Evolutionary conservation across 2,888 invertebrate species (phyloP).

Genomic region (Nebria salina): DNA sequence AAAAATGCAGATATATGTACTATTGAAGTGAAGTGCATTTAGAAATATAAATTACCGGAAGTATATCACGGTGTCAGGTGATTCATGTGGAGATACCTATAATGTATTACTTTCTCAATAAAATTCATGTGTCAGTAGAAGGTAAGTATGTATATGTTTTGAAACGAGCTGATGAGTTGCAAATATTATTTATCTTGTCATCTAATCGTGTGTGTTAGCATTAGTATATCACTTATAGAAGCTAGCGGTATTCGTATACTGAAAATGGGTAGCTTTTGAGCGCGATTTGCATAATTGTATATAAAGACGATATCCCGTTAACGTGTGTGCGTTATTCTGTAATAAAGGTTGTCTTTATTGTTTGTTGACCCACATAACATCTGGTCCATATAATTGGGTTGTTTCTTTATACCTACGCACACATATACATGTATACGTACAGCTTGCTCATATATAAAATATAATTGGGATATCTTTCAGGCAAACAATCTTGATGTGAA

Average conservation of each 20-base stretch:
- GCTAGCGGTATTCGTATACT: constrained; percentile 33
- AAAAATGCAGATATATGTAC: too few species aligned
- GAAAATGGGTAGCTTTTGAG: constrained; percentile 40
- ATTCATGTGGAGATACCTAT: neutral
- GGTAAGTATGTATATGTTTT: neutral
- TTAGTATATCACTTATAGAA: constrained; percentile 13
- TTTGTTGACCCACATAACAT: constrained; percentile 34
- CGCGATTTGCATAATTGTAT: constrained; percentile 44
- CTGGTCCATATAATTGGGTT: constrained; percentile 36
- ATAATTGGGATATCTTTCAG: too few species aligned
- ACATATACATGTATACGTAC: neutral
- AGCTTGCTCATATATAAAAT: neutral
- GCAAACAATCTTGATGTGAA: too few species aligned
- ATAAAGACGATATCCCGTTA: constrained; percentile 40
- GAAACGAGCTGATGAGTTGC: neutral
- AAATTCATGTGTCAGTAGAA: constrained; percentile 30
- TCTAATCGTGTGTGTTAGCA: neutral
- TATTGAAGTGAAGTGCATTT: too few species aligned
- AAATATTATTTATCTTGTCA: neutral
- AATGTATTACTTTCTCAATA: constrained; percentile 39
- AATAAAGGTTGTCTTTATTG: constrained; percentile 37
- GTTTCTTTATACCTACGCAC: constrained; percentile 14
- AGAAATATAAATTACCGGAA: neutral
- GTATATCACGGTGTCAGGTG: neutral
- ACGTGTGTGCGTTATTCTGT: constrained; percentile 31